Evolutionary conservation across 2,888 invertebrate genomes (phyloP).

Genomic region (Tetanocera ferruginea): DNA sequence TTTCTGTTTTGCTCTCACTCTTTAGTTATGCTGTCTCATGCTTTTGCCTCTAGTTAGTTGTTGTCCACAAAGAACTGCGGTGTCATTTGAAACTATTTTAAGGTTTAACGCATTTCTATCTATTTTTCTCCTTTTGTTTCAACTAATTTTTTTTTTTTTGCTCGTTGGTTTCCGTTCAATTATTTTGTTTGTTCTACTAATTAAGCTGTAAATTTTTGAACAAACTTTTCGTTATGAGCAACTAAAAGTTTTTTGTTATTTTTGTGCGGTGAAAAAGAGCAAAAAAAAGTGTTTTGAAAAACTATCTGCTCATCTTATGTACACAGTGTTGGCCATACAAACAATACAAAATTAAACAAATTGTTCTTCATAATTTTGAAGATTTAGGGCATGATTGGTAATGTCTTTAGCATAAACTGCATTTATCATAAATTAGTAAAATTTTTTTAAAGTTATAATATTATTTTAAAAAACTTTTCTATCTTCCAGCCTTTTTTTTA

Average conservation of each 20-base stretch:
- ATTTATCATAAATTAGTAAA: too few relatives aligned
- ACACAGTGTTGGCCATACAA: too few relatives aligned
- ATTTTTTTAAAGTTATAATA: too few relatives aligned
- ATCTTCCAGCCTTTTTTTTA: too few relatives aligned
- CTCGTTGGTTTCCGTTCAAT: slow-evolving; percentile 11
- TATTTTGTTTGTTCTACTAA: slow-evolving; percentile 28
- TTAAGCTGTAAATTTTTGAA: slow-evolving; percentile 20
- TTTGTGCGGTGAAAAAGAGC: neutral
- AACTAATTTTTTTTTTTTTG: neutral
- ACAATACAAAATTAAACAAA: too few relatives aligned
- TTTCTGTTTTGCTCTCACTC: neutral
- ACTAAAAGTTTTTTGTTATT: neutral
- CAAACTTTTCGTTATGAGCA: neutral
- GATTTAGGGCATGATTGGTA: too few relatives aligned
- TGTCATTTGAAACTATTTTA: slow-evolving; percentile 34
- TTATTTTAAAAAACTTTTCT: too few relatives aligned
- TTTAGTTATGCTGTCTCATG: neutral
- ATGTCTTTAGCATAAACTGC: too few relatives aligned
- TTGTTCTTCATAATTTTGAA: too few relatives aligned
- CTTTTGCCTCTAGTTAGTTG: neutral
- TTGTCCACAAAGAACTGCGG: slow-evolving; percentile 2
- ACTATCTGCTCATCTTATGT: too few relatives aligned
- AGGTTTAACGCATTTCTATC: slow-evolving; percentile 20
- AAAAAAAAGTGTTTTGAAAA: too few relatives aligned
- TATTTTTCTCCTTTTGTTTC: neutral